Evolutionary conservation across 2,113 vertebrate genomes (phyloP), one percentile per base, ranked within the genome.

Genomic region (Platysteira castanea): DNA sequence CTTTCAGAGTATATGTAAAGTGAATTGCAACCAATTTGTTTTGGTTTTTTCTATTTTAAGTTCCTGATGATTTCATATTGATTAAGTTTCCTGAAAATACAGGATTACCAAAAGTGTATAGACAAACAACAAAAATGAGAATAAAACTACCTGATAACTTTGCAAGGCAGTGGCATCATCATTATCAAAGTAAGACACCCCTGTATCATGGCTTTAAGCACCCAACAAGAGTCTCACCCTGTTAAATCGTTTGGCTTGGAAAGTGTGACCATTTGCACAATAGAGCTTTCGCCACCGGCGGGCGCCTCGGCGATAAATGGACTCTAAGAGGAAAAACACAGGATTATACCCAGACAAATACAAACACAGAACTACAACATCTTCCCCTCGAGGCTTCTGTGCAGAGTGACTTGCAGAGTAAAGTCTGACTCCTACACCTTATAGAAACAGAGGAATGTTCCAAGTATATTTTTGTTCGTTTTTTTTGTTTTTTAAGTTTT

Each of bases 231-330:
- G 59, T 80, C 94, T 98, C 97, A 99, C 99, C 98, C 99, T 98
- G 97, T 99, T 99, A 95, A 99, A 99, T 93, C 99, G 98, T 89
- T 99, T 99, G 92, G 99, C 99, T 98, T 99, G 99, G 97, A 99
- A 99, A 96, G 99, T 99, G 73, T 99, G 99, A 84, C 99, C 99
- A 61, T 98, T 99, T 96, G 99, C 99, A 97, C 99, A 99, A 90
- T 99, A 99, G 63, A 99, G 99, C 95, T 99, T 99, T 98, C 99
- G 99, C 99, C 99, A 99, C 86, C 99, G 98, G 65, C 99, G 98
- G 6, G 99, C 99, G 83, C 99, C 99, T 87, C 99, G 98, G 41
- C 99, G 98, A 97, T 99, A 99, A 98, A 99, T 99, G n/a, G 99
- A 99, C 93, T 99, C 99, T 99, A 97, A 78, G 86, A 65, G 89